These are phyloP conservation scores for Morone chrysops DNA, from an alignment of 2,113 vertebrate species.

Conservation along the genomic window DNA sequence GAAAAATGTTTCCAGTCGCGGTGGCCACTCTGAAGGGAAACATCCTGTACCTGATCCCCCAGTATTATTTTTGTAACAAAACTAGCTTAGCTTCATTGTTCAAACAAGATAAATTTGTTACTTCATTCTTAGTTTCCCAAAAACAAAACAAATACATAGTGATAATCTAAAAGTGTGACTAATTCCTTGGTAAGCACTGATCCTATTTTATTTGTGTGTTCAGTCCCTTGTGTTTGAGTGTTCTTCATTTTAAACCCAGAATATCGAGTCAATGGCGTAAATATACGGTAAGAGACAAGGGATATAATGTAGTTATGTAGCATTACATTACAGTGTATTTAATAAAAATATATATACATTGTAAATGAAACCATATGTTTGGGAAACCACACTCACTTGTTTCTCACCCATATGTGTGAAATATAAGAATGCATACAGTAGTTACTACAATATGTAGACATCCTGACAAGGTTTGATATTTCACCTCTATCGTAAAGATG, in stretches of 20 bases:
- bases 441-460: constrained; percentile 8
- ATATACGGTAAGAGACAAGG: not conserved
- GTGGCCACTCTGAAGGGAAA: constrained; percentile 45
- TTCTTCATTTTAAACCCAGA: constrained; percentile 39
- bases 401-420: not conserved
- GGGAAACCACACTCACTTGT: constrained; percentile 3
- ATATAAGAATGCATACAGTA: not conserved
- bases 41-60: constrained; percentile 63
- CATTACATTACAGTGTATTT: constrained; percentile 1
- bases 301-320: constrained; percentile 16
- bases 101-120: constrained; percentile 55
- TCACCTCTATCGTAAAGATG: not conserved
- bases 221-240: constrained; percentile 20
- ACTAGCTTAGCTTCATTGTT: constrained; percentile 48
- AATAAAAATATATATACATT: constrained; percentile 5
- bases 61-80: constrained; percentile 46
- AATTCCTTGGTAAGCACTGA: constrained; percentile 31
- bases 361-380: constrained; percentile 17
- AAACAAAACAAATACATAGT: constrained; percentile 56
- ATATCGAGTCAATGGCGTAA: constrained; percentile 17
- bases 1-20: constrained; percentile 52
- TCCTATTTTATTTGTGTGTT: constrained; percentile 47
- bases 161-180: constrained; percentile 55
- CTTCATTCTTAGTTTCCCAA: constrained; percentile 42
- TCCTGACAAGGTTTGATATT: constrained; percentile 2